Evolutionary conservation across 1,140 invertebrate species (phyloP).

Genomic region (Hycleus phaleratus): DNA sequence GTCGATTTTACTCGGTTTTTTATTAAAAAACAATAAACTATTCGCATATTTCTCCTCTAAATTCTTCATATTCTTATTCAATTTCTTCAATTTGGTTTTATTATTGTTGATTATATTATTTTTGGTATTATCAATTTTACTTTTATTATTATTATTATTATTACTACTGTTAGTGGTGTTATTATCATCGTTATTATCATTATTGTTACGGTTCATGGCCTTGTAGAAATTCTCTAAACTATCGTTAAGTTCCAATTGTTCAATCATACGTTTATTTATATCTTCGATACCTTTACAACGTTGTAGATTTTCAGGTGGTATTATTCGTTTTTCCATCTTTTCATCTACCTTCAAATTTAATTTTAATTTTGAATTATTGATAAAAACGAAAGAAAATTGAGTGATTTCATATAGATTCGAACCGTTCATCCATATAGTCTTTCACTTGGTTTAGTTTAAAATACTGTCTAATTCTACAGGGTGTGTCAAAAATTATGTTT

Average conservation of each 20-base stretch:
- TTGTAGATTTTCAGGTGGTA: neutral
- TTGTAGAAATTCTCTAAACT: neutral
- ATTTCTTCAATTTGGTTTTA: neutral
- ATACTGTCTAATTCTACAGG: no score
- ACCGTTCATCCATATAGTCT: no score
- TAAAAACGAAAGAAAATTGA: no score
- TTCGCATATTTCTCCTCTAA: slow-evolving; percentile 17
- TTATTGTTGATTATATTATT: neutral
- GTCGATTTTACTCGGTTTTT: neutral
- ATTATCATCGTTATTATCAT: no score
- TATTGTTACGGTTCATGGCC: neutral
- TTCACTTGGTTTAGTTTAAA: no score
- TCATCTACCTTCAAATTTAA: no score
- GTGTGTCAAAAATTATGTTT: no score
- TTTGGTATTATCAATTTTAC: no score
- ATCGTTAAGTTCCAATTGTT: neutral
- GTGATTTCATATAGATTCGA: no score
- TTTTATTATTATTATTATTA: no score
- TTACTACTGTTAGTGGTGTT: no score
- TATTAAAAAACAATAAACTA: slow-evolving; percentile 26
- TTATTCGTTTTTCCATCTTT: neutral
- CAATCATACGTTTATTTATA: neutral
- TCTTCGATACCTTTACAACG: neutral
- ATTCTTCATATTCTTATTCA: neutral
- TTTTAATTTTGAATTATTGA: no score